Evolutionary conservation across 2,113 vertebrate genomes (phyloP), one percentile per base, ranked within the genome.

Genomic region (Passer montanus): DNA sequence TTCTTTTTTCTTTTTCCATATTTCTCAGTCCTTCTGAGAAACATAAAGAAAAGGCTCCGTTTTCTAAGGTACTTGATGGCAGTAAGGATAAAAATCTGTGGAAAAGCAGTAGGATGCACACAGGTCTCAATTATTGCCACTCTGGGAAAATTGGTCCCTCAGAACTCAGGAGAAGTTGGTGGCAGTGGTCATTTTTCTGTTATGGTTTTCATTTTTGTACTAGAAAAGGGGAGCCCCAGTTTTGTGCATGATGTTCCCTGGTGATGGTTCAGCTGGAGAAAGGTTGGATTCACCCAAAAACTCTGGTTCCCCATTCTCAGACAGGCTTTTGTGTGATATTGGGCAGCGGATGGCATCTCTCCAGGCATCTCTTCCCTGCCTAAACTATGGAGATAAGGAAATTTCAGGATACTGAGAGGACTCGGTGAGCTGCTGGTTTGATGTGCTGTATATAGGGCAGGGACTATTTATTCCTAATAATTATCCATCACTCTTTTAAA

Each of bases 21-120:
- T 95, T 92, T 91, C 93, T 93, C 85, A 76, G 72, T 68, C 69
- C 15, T 90, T 90, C 49, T 92, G 73, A 84, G 75, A 78, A 68
- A 90, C 73, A 68, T 39, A 64, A 88, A 39, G n/a, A 43, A 56
- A 81, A 84, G 16, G 5, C 10, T 47, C 19, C 2, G 6, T 81
- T 92, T 86, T 85, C 68, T 60, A 19, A 86, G 56, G 52, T 44
- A 6, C 20, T 63, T 20, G 58, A 50, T 78, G 74, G 44, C 27
- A 35, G n/a, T 55, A 47, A 79, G 74, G 74, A 26, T 23, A 17
- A 35, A 43, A 44, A 11, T 21, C 27, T 46, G 27, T 86, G 49
- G 85, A 75, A 86, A 86, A 82, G 35, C 58, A 53, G 49, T 28
- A 27, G 58, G 33, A 24, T 53, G 22, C 5, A 15, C n/a, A 47